Evolutionary conservation across 2,797 vertebrate genomes (phyloP).

Genomic region (Molothrus ater): DNA sequence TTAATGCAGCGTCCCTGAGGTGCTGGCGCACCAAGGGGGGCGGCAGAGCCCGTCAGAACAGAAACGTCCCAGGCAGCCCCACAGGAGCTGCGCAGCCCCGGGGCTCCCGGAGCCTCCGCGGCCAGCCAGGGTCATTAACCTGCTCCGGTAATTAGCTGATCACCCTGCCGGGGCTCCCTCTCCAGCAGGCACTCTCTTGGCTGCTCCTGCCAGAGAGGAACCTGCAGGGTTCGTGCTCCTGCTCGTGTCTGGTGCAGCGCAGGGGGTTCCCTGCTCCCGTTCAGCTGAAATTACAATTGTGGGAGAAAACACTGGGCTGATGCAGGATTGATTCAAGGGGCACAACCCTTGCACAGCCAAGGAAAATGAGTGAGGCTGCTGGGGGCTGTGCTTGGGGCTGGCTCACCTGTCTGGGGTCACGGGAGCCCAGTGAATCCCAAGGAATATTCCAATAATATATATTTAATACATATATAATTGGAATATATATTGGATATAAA

Average conservation of each 20-base stretch:
- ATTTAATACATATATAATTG: too few relatives aligned
- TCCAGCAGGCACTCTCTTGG: neutral
- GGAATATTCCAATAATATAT: neutral
- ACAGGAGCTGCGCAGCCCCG: neutral
- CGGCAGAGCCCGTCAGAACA: neutral
- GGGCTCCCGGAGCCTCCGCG: neutral
- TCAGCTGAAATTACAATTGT: neutral
- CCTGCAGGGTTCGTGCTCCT: fast-evolving
- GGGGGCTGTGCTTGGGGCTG: neutral
- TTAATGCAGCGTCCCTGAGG: slow-evolving; percentile 3
- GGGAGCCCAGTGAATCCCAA: neutral
- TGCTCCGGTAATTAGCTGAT: neutral
- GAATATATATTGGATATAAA: too few relatives aligned
- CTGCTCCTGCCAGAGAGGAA: neutral
- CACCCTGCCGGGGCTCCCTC: neutral
- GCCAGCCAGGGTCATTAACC: neutral
- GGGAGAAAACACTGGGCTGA: neutral
- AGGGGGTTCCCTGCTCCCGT: neutral
- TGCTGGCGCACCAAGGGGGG: neutral
- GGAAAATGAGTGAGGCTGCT: neutral
- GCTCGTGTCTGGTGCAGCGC: neutral
- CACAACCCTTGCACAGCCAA: neutral
- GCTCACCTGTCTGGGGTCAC: neutral
- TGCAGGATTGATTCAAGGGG: neutral
- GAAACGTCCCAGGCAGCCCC: neutral